Percentiles rank a stretch among this genome's conserved stretches.
Evolutionary conservation across 2,113 vertebrate genomes (phyloP).

Genomic region (Pseudorhombus dupliciocellatus): DNA sequence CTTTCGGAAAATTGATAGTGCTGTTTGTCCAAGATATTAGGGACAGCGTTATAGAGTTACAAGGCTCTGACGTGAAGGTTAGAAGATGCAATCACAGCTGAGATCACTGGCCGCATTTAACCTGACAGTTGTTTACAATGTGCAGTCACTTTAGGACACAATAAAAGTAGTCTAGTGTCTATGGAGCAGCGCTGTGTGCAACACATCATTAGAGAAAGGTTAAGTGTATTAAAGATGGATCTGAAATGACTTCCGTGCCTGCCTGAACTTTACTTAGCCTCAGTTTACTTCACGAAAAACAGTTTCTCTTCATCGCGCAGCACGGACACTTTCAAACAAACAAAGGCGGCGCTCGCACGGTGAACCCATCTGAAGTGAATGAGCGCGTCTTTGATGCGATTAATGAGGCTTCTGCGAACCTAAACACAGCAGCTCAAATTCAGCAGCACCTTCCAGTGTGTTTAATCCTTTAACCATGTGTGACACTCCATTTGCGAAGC

Average conservation of each 20-base stretch:
- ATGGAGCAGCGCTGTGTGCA: neutral
- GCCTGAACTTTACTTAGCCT: neutral
- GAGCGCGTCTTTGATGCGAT: neutral
- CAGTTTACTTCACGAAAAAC: neutral
- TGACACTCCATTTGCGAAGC: conserved; percentile 4
- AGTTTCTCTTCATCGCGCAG: neutral
- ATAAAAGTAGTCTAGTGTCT: neutral
- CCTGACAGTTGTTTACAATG: neutral
- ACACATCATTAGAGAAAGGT: neutral
- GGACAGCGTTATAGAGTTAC: neutral
- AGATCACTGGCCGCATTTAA: conserved; percentile 5
- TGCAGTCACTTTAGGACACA: neutral
- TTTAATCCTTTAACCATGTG: neutral
- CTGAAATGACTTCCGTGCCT: neutral
- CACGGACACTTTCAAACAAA: neutral
- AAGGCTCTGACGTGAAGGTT: neutral
- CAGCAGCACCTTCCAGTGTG: conserved; percentile 4
- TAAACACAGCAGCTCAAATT: conserved; percentile 18
- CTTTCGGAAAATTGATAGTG: neutral
- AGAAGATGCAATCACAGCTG: conserved; percentile 11
- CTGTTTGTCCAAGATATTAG: neutral
- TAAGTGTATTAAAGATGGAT: conserved; percentile 2
- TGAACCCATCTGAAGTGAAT: neutral
- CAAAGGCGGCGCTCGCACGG: neutral
- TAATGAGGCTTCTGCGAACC: neutral